phyloP scores from a whole-genome alignment of 2,888 invertebrate species.

The Drosophila dives region DNA sequence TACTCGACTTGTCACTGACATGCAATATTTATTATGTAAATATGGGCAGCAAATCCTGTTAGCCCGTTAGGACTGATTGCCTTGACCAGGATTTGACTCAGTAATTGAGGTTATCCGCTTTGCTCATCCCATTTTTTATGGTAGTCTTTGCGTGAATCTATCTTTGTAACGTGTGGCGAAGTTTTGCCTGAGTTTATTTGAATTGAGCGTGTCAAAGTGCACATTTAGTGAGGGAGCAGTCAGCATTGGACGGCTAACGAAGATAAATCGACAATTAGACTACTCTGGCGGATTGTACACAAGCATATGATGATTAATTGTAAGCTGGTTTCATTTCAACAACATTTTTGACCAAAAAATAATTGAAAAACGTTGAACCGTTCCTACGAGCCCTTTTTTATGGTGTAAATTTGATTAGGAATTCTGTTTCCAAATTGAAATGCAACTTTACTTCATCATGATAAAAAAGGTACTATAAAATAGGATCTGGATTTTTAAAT shows the following conservation, averaged over 20 bases:
- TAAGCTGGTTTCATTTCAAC: not conserved
- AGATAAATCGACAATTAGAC: conserved; percentile 11
- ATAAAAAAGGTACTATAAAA: not conserved
- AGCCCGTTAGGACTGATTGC: conserved; percentile 54
- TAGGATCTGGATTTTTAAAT: not conserved
- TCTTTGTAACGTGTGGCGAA: not conserved
- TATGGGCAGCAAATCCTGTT: conserved; percentile 69
- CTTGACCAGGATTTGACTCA: conserved; percentile 43
- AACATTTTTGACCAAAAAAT: not conserved
- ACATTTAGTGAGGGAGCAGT: not conserved
- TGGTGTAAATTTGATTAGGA: not conserved
- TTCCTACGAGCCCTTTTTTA: not conserved
- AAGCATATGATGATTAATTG: conserved; percentile 6
- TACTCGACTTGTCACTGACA: conserved; percentile 52
- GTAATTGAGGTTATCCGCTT: conserved; percentile 44
- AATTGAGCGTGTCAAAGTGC: not conserved
- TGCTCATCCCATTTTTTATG: not conserved
- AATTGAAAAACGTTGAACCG: not conserved
- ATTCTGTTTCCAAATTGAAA: not conserved
- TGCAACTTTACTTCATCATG: not conserved
- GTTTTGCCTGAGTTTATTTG: not conserved
- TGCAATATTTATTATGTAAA: conserved; percentile 77
- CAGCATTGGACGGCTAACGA: not conserved
- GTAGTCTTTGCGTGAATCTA: not conserved
- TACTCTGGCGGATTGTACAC: not conserved